Conservation (phyloP, 2,888 invertebrate species). For the Lissocephala sabroskyi region DNA sequence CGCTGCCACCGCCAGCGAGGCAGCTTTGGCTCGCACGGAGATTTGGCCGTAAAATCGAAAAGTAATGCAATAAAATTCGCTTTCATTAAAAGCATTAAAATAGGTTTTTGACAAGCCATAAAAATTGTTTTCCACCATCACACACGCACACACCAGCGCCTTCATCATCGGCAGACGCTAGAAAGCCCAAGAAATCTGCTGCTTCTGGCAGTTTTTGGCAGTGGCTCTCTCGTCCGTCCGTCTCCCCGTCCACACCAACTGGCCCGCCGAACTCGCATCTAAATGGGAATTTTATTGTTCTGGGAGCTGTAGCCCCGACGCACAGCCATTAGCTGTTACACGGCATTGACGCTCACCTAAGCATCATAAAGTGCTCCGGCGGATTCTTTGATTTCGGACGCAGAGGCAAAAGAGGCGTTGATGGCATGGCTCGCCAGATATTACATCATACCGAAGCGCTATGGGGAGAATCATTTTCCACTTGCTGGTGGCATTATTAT, state of each 20-base stretch:
- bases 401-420: too few relatives aligned
- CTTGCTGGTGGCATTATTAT: too few relatives aligned
- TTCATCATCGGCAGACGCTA: too few relatives aligned
- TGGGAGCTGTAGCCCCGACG: conserved; percentile 51
- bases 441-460: too few relatives aligned
- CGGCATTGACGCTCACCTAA: conserved; percentile 51
- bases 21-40: not conserved
- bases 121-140: conserved; percentile 62
- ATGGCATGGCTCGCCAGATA: too few relatives aligned
- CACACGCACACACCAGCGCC: conserved; percentile 28
- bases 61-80: conserved; percentile 65
- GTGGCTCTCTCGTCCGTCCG: not conserved
- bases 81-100: conserved; percentile 69
- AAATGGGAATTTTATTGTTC: conserved; percentile 66
- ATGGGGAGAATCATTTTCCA: too few relatives aligned
- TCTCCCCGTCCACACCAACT: conserved; percentile 15
- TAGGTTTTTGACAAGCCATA: conserved; percentile 67
- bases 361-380: conserved; percentile 30
- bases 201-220: conserved; percentile 32
- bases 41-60: conserved; percentile 64
- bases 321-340: conserved; percentile 53
- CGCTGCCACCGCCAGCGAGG: conserved; percentile 3
- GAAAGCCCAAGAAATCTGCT: too few relatives aligned
- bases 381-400: too few relatives aligned
- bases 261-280: conserved; percentile 26